Base-by-base conservation (phyloP, 2,888 invertebrate genomes). In the Amphipoea lucens region DNA sequence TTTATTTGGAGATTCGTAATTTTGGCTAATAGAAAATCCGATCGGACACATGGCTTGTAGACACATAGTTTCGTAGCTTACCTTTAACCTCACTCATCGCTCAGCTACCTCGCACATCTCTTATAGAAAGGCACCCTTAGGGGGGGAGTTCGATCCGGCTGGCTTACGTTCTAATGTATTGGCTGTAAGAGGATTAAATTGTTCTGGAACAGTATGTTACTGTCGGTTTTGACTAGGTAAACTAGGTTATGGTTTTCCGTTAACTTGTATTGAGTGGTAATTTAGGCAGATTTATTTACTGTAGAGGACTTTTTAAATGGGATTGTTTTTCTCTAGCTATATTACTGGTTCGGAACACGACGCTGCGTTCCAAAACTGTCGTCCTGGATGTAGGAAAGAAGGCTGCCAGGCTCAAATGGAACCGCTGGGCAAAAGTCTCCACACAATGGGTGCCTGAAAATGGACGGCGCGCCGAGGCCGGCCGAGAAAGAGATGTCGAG, bases 161-260 rank as follows among this genome's bases (percentile, higher is more conserved):
- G 81, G 82, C 81, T 88, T 86, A 89, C 67, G 67, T 62, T 75
- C 73, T 83, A 89, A 87, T 89, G 83, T 81, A 77, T 83, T 75
- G 74, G 71, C 76, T 74, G 79, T 62, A 62, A 69, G 74, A 51
- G 42, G 40, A 75, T 78, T 78, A 48, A 76, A 42, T 42, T 76
- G 62, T 79, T 76, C 48, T 23, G 29, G 42, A 57, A 23, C 48
- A 68, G 40, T 40, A 76, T 73, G 68, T 72, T 79, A 62, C n/a
- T 60, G 48, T 78, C 73, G 17, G 17, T 54, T 77, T 72, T 69
- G 57, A 57, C n/a, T 75, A 71, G 20, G 69, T 72, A 48, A 71
- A 72, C 54, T 4, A 45, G 62, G 40, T 68, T 65, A 54, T 48
- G 40, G 48, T 36, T 60, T 62, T 17, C 5, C n/a, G 60, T 70